phyloP scores from a whole-genome alignment of 2,797 vertebrate genomes.

The Lagorchestes hirsutus region DNA sequence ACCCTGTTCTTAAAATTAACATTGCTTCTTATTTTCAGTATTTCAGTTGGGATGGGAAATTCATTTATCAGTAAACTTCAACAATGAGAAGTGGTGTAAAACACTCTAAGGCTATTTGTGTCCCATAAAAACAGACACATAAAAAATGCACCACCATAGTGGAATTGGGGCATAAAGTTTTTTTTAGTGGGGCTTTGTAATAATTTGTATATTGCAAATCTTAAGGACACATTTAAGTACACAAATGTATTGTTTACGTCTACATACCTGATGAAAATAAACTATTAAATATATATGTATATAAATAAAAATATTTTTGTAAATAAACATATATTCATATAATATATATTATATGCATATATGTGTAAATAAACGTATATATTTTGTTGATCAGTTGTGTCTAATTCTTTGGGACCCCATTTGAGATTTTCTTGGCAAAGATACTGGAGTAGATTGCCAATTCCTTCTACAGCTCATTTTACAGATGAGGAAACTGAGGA shows the following conservation, averaged over 20 bases:
- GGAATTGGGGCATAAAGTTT: constrained; percentile 18
- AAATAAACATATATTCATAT: not conserved
- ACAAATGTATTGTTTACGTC: constrained; percentile 39
- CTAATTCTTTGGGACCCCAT: not conserved
- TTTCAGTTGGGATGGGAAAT: constrained; percentile 54
- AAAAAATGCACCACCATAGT: constrained; percentile 65
- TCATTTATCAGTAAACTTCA: constrained; percentile 59
- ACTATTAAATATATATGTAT: constrained; percentile 56
- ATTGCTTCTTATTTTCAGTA: constrained; percentile 64
- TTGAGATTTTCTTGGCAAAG: not conserved
- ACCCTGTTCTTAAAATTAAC: not conserved
- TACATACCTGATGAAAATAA: constrained; percentile 54
- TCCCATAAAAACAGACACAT: constrained; percentile 50
- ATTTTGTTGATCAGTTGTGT: not conserved
- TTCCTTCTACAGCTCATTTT: not conserved
- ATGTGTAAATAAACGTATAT: not conserved
- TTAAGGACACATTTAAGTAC: constrained; percentile 52
- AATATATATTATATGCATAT: too few species aligned
- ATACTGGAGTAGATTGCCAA: not conserved
- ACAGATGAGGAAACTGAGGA: not conserved
- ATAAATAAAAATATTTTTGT: not conserved
- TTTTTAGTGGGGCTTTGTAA: constrained; percentile 43
- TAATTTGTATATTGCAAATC: constrained; percentile 55
- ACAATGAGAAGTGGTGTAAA: constrained; percentile 2
- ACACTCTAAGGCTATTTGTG: constrained; percentile 51